Base-by-base conservation (phyloP, 2,888 invertebrate species). In the Diaprepes abbreviatus region DNA sequence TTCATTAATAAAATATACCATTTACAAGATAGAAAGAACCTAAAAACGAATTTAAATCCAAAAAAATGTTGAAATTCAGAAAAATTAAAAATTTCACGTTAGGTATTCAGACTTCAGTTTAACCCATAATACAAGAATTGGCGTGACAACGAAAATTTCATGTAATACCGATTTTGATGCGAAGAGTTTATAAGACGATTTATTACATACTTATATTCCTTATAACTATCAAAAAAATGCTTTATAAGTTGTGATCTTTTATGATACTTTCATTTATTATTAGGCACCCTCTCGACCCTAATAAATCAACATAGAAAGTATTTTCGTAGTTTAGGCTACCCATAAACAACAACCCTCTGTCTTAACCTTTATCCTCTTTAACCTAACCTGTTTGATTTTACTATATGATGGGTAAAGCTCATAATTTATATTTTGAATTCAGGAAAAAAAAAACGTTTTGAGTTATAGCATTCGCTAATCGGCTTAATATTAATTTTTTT, bases 301-400 rank as follows among this genome's bases (percentile, higher is more conserved):
- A 59, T 66, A 66, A 60, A 66, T 66, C 40, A 43, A 33, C 60
- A 7, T 43, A 31, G 24, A 24, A 54, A 60, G 35, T 31, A 28
- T 43, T 52, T 64, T 54, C 58, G 69, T 58, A 63, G 69, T 69
- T 64, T 64, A 64, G 64, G 31, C 52, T 57, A 59, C 50, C 54
- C 59, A 69, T 69, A 69, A 69, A 69, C 69, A 69, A 69, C 58
- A 14, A 48, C 48, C 31, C 54, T 54, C 43, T 55, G 55, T 62
- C 63, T 38, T 28, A 35, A 14, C 45, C 57, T 38, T 28, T 48
- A 70, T 59, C 65, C 65, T 65, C 65, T 60, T 60, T 55, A 65
- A 52, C 31, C 65, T 55, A 59, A 70, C 65, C 70, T 70, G 65
- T 70, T 70, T 70, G 70, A 70, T 70, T 70, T 70, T 70, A 60